phyloP scores from a whole-genome alignment of 1,140 invertebrate genomes.

The Phymorhynchus buccinoides region DNA sequence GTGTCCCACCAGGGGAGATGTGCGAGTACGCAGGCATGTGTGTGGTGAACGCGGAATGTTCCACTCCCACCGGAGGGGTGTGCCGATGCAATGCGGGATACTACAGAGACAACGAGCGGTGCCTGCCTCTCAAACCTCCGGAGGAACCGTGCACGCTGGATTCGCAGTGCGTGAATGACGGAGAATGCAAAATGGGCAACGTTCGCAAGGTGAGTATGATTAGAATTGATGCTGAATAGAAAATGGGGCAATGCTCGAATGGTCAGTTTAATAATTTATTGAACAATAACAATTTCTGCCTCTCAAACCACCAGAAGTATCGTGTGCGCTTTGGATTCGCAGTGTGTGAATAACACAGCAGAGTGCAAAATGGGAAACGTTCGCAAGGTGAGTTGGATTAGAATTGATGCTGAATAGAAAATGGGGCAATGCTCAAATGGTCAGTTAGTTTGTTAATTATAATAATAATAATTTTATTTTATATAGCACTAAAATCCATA shows the following conservation, averaged over 20 bases:
- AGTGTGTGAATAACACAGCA: constrained; percentile 42
- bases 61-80: constrained; percentile 33
- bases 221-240: not conserved
- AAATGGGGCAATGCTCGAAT: too few relatives aligned
- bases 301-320: constrained; percentile 25
- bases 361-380: constrained; percentile 7
- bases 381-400: constrained; percentile 6
- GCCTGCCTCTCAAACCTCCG: constrained; percentile 36
- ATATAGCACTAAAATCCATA: too few relatives aligned
- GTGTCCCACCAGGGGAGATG: not conserved
- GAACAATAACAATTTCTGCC: too few relatives aligned
- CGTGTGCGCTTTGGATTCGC: constrained; percentile 30
- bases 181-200: constrained; percentile 9
- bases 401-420: not conserved
- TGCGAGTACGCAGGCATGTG: constrained; percentile 35
- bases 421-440: too few relatives aligned
- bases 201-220: constrained; percentile 11
- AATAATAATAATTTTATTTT: too few relatives aligned
- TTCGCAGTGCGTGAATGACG: constrained; percentile 39
- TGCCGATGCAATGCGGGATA: constrained; percentile 37
- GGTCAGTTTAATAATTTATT: too few relatives aligned
- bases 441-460: too few relatives aligned
- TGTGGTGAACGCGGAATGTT: constrained; percentile 40
- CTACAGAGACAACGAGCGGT: constrained; percentile 34
- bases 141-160: constrained; percentile 29